Conservation (phyloP, 2,888 invertebrate genomes). For the Morpho deidamia region DNA sequence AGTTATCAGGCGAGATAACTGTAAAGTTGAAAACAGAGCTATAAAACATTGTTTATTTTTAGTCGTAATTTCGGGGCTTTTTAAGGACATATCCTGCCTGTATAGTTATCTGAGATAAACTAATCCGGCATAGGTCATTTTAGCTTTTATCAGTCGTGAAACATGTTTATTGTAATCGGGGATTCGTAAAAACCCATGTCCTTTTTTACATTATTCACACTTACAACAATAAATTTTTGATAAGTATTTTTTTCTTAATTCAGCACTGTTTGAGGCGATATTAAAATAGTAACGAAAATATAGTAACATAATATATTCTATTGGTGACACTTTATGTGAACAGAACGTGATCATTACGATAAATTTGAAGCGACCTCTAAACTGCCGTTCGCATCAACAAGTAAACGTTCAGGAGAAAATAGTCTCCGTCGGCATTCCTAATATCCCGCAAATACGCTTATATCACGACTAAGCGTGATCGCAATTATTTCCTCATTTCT, state of each 20-base stretch:
- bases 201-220: too few species aligned
- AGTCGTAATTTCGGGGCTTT: too few species aligned
- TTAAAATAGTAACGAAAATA: too few species aligned
- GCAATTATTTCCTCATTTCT: slow-evolving; percentile 53
- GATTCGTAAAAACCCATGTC: not conserved
- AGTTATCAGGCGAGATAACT: too few species aligned
- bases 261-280: too few species aligned
- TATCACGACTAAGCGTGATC: slow-evolving; percentile 30
- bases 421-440: slow-evolving; percentile 2
- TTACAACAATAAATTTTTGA: too few species aligned
- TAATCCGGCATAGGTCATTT: not conserved
- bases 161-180: not conserved
- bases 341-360: not conserved
- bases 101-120: not conserved
- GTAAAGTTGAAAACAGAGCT: too few species aligned
- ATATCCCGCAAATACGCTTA: slow-evolving; percentile 23
- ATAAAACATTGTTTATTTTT: too few species aligned
- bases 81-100: not conserved
- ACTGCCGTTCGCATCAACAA: not conserved
- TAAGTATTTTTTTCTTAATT: too few species aligned
- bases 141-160: not conserved
- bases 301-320: too few species aligned
- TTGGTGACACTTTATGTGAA: too few species aligned
- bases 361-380: not conserved
- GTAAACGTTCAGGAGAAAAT: slow-evolving; percentile 2